Evolutionary conservation across 2,888 invertebrate genomes (phyloP), one percentile per base, ranked within the genome.

Genomic region (Ischnura elegans): DNA sequence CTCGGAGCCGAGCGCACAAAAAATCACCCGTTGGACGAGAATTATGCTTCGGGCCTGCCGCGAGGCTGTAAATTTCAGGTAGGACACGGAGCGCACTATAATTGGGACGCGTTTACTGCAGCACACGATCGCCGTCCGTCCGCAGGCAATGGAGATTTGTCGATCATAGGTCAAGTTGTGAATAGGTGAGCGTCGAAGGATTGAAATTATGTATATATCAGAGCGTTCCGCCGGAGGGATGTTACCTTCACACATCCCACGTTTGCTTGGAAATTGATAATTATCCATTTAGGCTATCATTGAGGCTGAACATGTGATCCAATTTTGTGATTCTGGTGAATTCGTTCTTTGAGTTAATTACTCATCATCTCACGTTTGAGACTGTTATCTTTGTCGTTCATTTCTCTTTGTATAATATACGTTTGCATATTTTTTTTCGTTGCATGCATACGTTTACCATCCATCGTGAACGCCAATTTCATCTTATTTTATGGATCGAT

Each of bases 111-210:
- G 76, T 51, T 51, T 3, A 36, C 0, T 29, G 76, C 0, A 76
- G 36, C 3, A 29, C 13, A 29, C 16, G 16, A 19, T 51, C 51
- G 0, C 43, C 42, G 46, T 46, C 45, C 8, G 43, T n/a, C n/a
- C 86, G 43, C n/a, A 86, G 86, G 86, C 86, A 45, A 21, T 46
- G 45, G 19, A 45, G 46, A 86, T 46, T 86, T 8, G 45, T 46
- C 19, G 86, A 86, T 86, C 86, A 86, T 86, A 86, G 86, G 45
- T 86, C 86, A 86, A 86, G 86, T 21, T n/a, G 43, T n/a, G 86
- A 86, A 45, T 45, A 36, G 16, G n/a, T 36, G 5, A 29, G 36
- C 13, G 76, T 16, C 13, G 76, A 36, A 36, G n/a, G 36, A 76
- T 36, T 36, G 29, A 61, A 61, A 61, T 61, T 61, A 61, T 61